A percentile compares a stretch with the other conserved stretches of the same genome.
phyloP scores from a whole-genome alignment of 2,797 vertebrate species.

The Phrynocephalus forsythii region DNA sequence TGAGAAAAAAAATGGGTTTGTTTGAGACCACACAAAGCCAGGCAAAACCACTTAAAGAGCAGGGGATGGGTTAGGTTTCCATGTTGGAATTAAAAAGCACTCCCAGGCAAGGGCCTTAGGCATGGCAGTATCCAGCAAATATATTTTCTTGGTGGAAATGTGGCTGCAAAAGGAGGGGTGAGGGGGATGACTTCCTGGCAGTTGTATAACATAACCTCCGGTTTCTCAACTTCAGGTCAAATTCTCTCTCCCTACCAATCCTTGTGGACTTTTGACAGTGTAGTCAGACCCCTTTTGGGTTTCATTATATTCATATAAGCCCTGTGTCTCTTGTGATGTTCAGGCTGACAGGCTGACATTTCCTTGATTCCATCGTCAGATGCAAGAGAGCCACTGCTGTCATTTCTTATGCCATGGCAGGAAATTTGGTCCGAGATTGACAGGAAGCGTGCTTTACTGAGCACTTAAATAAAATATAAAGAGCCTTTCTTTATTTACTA shows the following conservation, averaged over 20 bases:
- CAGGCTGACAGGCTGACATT: constrained; percentile 64
- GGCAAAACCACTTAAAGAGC: not conserved
- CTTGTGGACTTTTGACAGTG: constrained; percentile 53
- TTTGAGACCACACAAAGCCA: not conserved
- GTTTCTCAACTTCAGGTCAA: not conserved
- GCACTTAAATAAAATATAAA: constrained; percentile 53
- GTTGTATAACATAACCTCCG: not conserved
- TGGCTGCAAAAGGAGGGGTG: not conserved
- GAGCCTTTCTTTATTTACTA: constrained; percentile 37
- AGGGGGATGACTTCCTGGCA: not conserved
- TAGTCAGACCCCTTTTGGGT: constrained; percentile 51
- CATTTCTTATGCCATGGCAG: constrained; percentile 52
- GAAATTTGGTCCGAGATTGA: constrained; percentile 53
- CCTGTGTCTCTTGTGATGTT: constrained; percentile 60
- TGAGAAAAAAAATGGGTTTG: not conserved
- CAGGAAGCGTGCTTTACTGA: constrained; percentile 59
- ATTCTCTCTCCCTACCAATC: constrained; percentile 45
- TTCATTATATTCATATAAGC: constrained; percentile 47
- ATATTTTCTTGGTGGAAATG: not conserved
- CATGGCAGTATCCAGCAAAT: not conserved
- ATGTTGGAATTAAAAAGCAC: not conserved
- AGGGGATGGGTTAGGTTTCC: not conserved
- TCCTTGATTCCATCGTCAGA: constrained; percentile 60
- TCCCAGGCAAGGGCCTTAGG: not conserved
- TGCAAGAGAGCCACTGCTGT: constrained; percentile 46